Base-by-base conservation (phyloP, 2,113 vertebrate genomes). In the Choloepus hoffmanni region DNA sequence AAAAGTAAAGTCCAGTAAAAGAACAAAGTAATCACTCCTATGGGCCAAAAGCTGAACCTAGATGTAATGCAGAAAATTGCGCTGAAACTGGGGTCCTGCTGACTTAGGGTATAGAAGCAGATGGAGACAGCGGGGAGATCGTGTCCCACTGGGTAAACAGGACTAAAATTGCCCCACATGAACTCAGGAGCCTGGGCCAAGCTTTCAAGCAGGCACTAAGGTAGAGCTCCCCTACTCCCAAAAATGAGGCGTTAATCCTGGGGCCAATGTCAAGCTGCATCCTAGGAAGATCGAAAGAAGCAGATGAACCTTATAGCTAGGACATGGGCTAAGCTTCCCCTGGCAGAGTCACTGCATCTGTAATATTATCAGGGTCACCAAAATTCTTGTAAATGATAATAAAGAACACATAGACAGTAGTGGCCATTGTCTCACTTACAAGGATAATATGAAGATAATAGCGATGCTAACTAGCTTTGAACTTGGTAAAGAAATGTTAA, bases 271-370 rank as follows among this genome's bases (percentile, higher is more conserved):
- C 10, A 8, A 85, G n/a, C 40, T 24, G 16, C 9, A 19, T 28
- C 6, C 3, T 2, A 85, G 36, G 7, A 28, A 89, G n/a, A 26
- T 11, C 28, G n/a, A 18, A 36, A 21, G 70, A 81, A 50, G 21
- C n/a, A 24, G 73, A 60, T 14, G 74, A 8, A 24, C 2, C 13
- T 60, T 62, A 28, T 2, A 14, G 43, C 23, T 9, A 4, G 50
- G 24, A 2, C 15, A 3, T 0, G 1, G 16, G 36, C 68, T 43
- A 28, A 2, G 5, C n/a, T 15, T 21, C 13, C 72, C 18, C 13
- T 60, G 50, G 30, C 28, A 8, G 26, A 8, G 26, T 15, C n/a
- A 21, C 33, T 28, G 40, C 40, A 7, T 36, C 43, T 50, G 1
- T 1, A 19, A 36, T 5, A 13, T 6, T 6, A 23, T 40, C 55